Evolutionary conservation across 2,888 invertebrate species (phyloP), one percentile per base, ranked within the genome.

Genomic region (Oxycera nigricornis): DNA sequence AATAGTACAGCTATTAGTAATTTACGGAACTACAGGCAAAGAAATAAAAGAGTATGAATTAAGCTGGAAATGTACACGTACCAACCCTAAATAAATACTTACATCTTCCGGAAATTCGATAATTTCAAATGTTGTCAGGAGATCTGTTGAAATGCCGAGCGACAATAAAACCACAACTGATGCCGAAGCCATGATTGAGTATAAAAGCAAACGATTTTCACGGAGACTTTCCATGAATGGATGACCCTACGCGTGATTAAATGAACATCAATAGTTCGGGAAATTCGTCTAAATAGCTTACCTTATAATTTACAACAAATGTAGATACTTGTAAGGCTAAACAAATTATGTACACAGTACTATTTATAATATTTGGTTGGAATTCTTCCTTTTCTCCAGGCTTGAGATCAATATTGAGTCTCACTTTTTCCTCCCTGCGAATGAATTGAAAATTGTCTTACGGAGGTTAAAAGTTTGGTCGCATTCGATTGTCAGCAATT

Each of bases 241-340:
- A 84, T 96, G 93, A 4, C 99, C 99, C 97, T 98, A 83, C n/a
- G 7, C 22, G 39, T 17, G 39, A 7, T 39, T 50, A 81, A 78
- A 74, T 39, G 41, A 74, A 20, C 9, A 50, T 20, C 20, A 14
- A 24, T 30, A 26, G 31, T 31, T 50, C 2, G 55, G 50, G 35
- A 11, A 22, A n/a, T 26, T 14, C 2, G 0, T 24, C 24, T 39
- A 22, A 24, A 22, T 0, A 24, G 80, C 84, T 85, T 86, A 98
- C 98, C 90, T 97, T 92, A 83, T 99, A 99, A 86, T 99, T 99
- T 75, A 99, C 96, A 74, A 97, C 98, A 86, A 99, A 99, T 11
- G 99, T 99, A 1, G 97, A 95, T 78, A 99, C 92, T 88, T 99
- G 99, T 76, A 99, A 87, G 17, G 97, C 93, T 91, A 98, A 93